These are phyloP conservation scores for Drosophila tsacasi DNA, from an alignment of 1,140 invertebrate species.

Conservation along the genomic window DNA sequence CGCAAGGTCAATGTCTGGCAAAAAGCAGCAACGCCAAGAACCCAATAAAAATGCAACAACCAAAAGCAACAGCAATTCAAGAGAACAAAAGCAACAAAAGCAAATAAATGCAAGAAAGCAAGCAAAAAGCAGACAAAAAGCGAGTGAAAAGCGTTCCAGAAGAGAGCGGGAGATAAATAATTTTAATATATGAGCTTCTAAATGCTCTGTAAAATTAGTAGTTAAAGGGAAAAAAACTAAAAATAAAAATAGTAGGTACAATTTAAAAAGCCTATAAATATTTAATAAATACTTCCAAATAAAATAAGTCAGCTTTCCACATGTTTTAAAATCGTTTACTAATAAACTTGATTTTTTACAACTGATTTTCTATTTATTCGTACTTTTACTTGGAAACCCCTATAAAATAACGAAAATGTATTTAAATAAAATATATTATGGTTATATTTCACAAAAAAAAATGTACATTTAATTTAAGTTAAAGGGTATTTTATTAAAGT, in stretches of 20 bases:
- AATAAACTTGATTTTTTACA: background rate
- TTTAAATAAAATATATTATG: background rate
- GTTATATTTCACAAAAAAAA: no score
- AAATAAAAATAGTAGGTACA: background rate
- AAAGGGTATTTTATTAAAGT: background rate
- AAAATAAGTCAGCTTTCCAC: background rate
- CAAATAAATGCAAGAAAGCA: constrained; percentile 7
- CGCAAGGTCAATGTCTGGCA: constrained; percentile 79
- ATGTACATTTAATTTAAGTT: no score
- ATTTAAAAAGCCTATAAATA: no score
- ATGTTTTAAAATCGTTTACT: no score
- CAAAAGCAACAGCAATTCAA: constrained; percentile 16
- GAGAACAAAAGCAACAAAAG: constrained; percentile 15
- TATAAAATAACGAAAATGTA: background rate
- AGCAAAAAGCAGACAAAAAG: background rate
- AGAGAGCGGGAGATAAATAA: constrained; percentile 17
- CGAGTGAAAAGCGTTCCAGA: constrained; percentile 29
- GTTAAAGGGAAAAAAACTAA: rapidly evolving
- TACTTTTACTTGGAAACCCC: no score
- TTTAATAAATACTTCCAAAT: rapidly evolving
- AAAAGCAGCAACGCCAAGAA: constrained; percentile 17
- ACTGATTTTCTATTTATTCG: background rate
- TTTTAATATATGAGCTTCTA: background rate
- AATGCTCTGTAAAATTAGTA: background rate
- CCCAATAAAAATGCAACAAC: constrained; percentile 15